A percentile compares a stretch with the other conserved stretches of the same genome.
phyloP scores from a whole-genome alignment of 2,113 vertebrate species.

The Eulemur rufifrons region DNA sequence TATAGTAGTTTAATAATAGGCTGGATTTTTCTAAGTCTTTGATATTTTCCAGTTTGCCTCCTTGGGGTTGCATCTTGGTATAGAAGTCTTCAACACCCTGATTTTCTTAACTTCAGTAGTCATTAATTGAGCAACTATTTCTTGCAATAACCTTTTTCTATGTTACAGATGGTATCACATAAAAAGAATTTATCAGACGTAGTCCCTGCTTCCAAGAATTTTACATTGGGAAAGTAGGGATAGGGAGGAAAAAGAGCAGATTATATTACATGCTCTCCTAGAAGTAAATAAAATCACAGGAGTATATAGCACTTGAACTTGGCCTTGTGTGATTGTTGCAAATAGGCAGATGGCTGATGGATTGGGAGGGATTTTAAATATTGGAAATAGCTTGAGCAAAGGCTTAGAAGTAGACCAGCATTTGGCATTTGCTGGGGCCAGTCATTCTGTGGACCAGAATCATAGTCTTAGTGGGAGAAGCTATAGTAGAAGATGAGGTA shows the following conservation, averaged over 20 bases:
- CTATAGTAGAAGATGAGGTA: neutral
- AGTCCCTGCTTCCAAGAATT: neutral
- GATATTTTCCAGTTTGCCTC: constrained; percentile 42
- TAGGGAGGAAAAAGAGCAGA: neutral
- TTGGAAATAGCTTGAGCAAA: neutral
- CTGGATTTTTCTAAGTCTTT: neutral
- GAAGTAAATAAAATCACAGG: neutral
- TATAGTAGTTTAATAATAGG: constrained; percentile 2
- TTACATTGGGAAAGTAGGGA: neutral
- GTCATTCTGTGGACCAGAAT: neutral
- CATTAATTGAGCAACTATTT: neutral
- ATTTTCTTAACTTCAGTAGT: neutral
- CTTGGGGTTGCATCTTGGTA: neutral
- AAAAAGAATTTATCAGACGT: neutral
- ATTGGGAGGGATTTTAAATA: neutral
- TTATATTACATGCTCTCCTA: neutral
- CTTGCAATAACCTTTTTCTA: neutral
- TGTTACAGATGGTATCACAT: neutral
- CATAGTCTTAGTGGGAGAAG: neutral
- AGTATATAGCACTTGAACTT: neutral
- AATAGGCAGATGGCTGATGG: neutral
- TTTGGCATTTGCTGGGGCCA: neutral
- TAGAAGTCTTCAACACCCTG: neutral
- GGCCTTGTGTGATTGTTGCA: neutral
- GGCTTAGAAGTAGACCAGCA: neutral